phyloP scores from a whole-genome alignment of 1,140 invertebrate species.

The Drosophila carrolli region DNA sequence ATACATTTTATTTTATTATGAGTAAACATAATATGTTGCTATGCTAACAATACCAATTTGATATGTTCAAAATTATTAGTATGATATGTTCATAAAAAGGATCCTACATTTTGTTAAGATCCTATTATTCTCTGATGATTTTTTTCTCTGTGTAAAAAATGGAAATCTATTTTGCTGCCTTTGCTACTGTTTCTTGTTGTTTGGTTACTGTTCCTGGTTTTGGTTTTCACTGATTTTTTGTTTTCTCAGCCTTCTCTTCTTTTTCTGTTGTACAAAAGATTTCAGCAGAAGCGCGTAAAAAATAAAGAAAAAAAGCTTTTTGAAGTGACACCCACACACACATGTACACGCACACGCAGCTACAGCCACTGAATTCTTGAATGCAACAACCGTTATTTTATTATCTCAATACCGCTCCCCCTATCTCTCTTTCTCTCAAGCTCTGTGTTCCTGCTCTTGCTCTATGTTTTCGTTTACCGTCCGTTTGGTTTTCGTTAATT shows the following conservation, averaged over 20 bases:
- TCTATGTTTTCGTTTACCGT: conserved; percentile 51
- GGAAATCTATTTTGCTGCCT: conserved; percentile 22
- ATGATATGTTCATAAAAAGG: background rate
- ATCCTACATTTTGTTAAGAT: background rate
- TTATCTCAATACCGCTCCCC: conserved; percentile 35
- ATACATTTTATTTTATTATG: too few species aligned
- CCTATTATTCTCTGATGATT: background rate
- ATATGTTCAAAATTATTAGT: background rate
- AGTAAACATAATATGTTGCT: too few species aligned
- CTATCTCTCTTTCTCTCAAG: conserved; percentile 32
- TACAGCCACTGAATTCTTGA: conserved; percentile 56
- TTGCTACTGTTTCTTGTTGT: conserved; percentile 34
- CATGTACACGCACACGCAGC: conserved; percentile 36
- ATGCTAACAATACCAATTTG: too few species aligned
- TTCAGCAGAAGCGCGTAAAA: conserved; percentile 54
- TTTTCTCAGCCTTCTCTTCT: conserved; percentile 22
- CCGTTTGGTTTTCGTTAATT: conserved; percentile 38
- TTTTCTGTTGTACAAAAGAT: conserved; percentile 71
- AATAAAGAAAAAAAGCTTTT: conserved; percentile 17
- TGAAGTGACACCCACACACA: conserved; percentile 21
- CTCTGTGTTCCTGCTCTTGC: conserved; percentile 32
- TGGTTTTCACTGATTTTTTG: conserved; percentile 28
- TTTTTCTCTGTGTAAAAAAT: conserved; percentile 35
- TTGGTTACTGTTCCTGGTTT: conserved; percentile 40
- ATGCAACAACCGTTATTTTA: conserved; percentile 53